phyloP scores from a whole-genome alignment of 2,113 vertebrate species.

The Salvelinus sp. region DNA sequence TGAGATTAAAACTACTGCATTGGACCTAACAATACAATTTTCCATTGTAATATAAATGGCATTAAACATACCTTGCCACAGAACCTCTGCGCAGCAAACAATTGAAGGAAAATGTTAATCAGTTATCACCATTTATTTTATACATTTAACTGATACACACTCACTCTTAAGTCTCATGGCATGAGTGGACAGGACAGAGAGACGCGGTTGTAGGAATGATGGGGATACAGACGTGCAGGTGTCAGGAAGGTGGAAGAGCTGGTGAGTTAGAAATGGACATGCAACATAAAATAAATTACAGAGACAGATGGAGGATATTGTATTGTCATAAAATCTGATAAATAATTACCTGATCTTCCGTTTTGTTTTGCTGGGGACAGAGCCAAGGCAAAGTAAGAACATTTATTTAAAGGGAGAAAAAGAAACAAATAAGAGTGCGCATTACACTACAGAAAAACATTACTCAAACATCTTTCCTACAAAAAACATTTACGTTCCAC shows the following conservation, averaged over 20 bases:
- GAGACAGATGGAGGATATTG: neutral
- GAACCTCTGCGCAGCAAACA: conserved; percentile 58
- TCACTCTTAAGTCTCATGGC: neutral
- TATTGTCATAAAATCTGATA: too few relatives aligned
- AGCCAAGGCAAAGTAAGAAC: conserved; percentile 20
- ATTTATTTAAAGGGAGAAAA: too few relatives aligned
- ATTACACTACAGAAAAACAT: neutral
- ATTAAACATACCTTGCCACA: conserved; percentile 60
- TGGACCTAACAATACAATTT: too few relatives aligned
- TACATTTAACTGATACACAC: neutral
- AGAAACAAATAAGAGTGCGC: neutral
- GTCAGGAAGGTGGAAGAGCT: neutral
- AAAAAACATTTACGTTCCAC: too few relatives aligned
- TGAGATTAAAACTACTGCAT: too few relatives aligned
- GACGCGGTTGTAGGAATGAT: conserved; percentile 21
- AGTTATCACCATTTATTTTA: neutral
- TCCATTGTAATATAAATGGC: too few relatives aligned
- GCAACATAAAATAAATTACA: neutral
- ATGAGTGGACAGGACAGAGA: neutral
- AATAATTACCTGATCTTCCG: conserved; percentile 72
- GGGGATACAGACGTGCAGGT: neutral
- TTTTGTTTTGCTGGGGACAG: conserved; percentile 71
- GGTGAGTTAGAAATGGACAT: neutral
- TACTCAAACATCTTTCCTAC: too few relatives aligned
- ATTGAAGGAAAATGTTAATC: conserved; percentile 22